Percentiles rank a stretch among this genome's conserved stretches.
These are phyloP conservation scores for Gopherus flavomarginatus DNA, from an alignment of 2,113 vertebrate genomes.

Conservation along the genomic window DNA sequence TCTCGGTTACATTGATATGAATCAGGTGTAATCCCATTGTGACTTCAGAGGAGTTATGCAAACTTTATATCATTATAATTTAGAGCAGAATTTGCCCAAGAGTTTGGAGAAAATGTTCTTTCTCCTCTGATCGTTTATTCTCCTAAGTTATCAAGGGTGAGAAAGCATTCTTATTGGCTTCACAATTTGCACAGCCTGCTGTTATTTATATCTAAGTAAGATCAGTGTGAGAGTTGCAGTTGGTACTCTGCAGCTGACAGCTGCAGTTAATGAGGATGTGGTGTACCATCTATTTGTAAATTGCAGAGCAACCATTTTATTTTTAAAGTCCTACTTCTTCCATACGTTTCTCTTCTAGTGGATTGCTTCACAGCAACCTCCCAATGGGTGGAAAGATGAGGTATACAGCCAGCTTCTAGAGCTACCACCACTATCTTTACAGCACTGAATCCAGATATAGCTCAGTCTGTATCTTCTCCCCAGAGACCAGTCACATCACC, in stretches of 20 bases:
- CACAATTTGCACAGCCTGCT: neutral
- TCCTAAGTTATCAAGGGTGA: neutral
- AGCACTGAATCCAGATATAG: neutral
- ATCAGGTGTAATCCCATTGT: rapidly evolving
- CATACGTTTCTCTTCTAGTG: neutral
- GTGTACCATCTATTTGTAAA: neutral
- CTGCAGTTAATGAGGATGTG: neutral
- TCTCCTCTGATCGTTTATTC: neutral
- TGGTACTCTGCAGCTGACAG: neutral
- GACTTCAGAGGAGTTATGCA: neutral
- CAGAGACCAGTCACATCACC: neutral
- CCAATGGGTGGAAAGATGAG: neutral
- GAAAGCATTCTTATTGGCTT: neutral
- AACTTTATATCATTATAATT: neutral
- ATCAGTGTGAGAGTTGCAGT: neutral
- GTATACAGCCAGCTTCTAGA: neutral
- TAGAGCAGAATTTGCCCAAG: neutral
- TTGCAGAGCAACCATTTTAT: neutral
- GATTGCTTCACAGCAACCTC: neutral
- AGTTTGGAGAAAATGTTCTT: neutral
- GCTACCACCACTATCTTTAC: neutral
- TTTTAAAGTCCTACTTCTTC: neutral
- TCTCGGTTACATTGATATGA: neutral
- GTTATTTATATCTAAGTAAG: neutral
- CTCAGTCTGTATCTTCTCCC: neutral